Base-by-base conservation (phyloP, 2,797 vertebrate genomes). In the Ptychadena robeensis region DNA sequence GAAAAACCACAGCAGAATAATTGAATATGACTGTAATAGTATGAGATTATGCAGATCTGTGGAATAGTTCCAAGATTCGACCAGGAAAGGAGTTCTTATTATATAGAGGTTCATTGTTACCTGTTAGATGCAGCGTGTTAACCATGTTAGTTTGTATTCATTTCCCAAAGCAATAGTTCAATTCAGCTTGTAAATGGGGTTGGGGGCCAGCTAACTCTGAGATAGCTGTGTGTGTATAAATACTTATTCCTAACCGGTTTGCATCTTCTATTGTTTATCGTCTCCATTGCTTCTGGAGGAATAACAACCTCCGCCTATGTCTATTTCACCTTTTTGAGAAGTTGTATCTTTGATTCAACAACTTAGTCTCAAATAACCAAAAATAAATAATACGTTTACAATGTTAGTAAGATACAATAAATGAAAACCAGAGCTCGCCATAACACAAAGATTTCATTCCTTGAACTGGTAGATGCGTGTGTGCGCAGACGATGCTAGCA, bases 1-100 rank as follows among this genome's bases (percentile, higher is more conserved):
- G 71, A 80, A 74, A 78, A 6, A 64, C 70, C 27, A 66, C 15
- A 65, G 73, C 86, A 79, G 86, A 85, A 88, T 82, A 86, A 86
- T 71, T 65, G 80, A 85, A 72, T 84, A 59, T n/a, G 78, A 88
- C 89, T 89, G 91, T 92, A 93, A 91, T 93, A 92, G 92, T 88
- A 37, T 68, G 61, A 57, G 74, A 70, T 84, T 86, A 85, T 82
- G 88, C 82, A 88, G 87, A 88, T 82, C 81, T 3, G 85, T 18
- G 84, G 83, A 87, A 87, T 85, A 59, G 83, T 0, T 38, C 44
- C 35, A n/a, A 48, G 71, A 48, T 37, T 79, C 76, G 22, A 74
- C 32, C 38, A 31, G 8, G 9, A 38, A n/a, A 37, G 25, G 6
- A 53, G 31, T 31, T n/a, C n/a, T n/a, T 77, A 30, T 11, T 22